These are phyloP conservation scores for Odontamblyopus lacepedii DNA, from an alignment of 2,797 vertebrate genomes.

Conservation along the genomic window DNA sequence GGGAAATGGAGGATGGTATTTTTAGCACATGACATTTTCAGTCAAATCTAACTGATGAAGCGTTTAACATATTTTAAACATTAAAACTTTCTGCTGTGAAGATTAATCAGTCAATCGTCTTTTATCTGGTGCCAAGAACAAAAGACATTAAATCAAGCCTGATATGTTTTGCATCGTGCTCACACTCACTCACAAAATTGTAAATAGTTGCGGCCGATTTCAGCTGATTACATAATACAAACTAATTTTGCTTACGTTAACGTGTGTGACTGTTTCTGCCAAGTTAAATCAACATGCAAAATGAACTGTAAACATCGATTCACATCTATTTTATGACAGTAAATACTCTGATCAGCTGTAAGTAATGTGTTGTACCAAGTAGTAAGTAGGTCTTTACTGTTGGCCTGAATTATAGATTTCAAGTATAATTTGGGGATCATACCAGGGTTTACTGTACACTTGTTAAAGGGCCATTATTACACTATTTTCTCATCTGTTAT, in stretches of 20 bases:
- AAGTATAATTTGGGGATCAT: background rate
- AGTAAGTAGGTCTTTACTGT: background rate
- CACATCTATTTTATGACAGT: background rate
- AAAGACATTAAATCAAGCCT: background rate
- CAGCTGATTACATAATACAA: constrained; percentile 3
- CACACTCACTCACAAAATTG: background rate
- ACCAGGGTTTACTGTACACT: background rate
- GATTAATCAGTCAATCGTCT: background rate
- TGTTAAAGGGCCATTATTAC: background rate
- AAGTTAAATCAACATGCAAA: background rate
- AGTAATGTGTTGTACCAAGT: background rate
- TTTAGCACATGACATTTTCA: background rate
- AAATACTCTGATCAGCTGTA: background rate
- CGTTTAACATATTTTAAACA: constrained; percentile 4
- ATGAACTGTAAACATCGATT: background rate
- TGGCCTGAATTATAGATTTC: background rate
- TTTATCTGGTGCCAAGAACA: background rate
- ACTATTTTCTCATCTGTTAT: too few relatives aligned
- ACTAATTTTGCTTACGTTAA: background rate
- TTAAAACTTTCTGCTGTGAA: background rate
- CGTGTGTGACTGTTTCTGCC: background rate
- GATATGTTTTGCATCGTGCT: background rate
- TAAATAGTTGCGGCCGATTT: background rate
- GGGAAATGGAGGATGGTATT: background rate
- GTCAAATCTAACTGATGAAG: background rate